A percentile compares a stretch with the other conserved stretches of the same genome.
Evolutionary conservation across 2,888 invertebrate species (phyloP).

Genomic region (Drosophila longiperda): DNA sequence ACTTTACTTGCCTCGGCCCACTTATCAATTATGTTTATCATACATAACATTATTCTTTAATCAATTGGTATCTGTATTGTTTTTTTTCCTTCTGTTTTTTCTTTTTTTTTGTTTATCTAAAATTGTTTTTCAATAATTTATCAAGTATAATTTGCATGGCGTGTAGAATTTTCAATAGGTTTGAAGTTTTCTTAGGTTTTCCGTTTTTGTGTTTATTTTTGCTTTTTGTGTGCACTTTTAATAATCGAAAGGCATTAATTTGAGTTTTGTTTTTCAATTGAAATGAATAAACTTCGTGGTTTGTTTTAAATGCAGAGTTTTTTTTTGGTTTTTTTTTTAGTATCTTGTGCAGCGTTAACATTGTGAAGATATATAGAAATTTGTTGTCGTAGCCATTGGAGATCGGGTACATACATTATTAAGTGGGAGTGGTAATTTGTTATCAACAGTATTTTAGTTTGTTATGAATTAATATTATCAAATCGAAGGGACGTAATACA

Average conservation of each 20-base stretch:
- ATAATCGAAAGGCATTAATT: slow-evolving; percentile 65
- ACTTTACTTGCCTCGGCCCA: slow-evolving; percentile 63
- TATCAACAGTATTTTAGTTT: slow-evolving; percentile 68
- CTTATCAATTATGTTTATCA: slow-evolving; percentile 66
- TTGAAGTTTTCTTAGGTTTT: slow-evolving; percentile 24
- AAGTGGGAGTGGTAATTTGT: slow-evolving; percentile 62
- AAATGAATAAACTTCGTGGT: slow-evolving; percentile 62
- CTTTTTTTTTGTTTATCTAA: slow-evolving; percentile 31
- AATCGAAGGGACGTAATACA: slow-evolving; percentile 73
- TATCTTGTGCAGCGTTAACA: slow-evolving; percentile 81
- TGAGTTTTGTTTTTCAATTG: slow-evolving; percentile 39
- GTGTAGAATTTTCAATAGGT: slow-evolving; percentile 38
- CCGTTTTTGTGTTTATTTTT: slow-evolving; percentile 10
- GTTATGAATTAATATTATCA: slow-evolving; percentile 48
- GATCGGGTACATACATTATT: slow-evolving; percentile 55
- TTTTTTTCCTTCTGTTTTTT: slow-evolving; percentile 12
- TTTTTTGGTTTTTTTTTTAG: slow-evolving; percentile 35
- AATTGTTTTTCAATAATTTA: slow-evolving; percentile 49
- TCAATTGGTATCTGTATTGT: slow-evolving; percentile 47
- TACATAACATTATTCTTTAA: slow-evolving; percentile 68
- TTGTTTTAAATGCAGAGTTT: slow-evolving; percentile 80
- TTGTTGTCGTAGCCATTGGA: slow-evolving; percentile 50
- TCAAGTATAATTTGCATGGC: slow-evolving; percentile 48
- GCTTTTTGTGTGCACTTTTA: slow-evolving; percentile 26
- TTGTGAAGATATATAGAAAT: slow-evolving; percentile 67